phyloP scores from a whole-genome alignment of 2,797 vertebrate species.

The Microctenopoma lineatum region DNA sequence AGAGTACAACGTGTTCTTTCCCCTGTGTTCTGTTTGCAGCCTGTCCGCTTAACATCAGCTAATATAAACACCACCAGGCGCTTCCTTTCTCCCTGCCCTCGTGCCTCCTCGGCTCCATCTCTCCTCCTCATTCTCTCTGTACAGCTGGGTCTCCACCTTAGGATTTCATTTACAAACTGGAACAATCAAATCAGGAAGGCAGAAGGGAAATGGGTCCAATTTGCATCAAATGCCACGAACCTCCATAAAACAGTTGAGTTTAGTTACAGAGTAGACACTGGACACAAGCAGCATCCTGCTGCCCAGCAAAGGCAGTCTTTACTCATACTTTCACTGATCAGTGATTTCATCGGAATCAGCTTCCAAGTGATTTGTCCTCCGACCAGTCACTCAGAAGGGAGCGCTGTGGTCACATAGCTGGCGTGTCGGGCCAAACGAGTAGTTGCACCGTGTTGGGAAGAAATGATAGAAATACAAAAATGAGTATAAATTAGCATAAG shows the following conservation, averaged over 20 bases:
- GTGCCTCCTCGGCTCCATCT: constrained; percentile 4
- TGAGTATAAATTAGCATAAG: too few species aligned
- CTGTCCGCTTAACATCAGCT: constrained; percentile 73
- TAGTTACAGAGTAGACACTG: background rate
- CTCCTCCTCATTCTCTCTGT: background rate
- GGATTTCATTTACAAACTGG: constrained; percentile 22
- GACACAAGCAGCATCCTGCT: background rate
- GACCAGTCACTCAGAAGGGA: too few species aligned
- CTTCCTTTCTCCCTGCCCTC: constrained; percentile 29
- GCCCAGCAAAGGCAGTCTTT: too few species aligned
- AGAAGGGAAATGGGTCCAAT: constrained; percentile 8
- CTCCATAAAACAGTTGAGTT: background rate
- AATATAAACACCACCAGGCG: constrained; percentile 68
- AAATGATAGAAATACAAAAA: too few species aligned
- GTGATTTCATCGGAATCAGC: too few species aligned
- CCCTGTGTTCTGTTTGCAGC: constrained; percentile 65
- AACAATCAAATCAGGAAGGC: constrained; percentile 38
- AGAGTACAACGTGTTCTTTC: constrained; percentile 79
- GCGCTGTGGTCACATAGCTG: too few species aligned
- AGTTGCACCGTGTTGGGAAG: too few species aligned
- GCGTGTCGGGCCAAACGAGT: too few species aligned
- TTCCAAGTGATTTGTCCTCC: too few species aligned
- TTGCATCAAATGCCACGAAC: constrained; percentile 1
- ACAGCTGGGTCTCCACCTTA: constrained; percentile 24
- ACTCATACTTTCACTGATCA: too few species aligned